Percentiles rank a stretch among this genome's conserved stretches.
Conservation (phyloP, 2,113 vertebrate genomes). For the Polypterus bichir region DNA sequence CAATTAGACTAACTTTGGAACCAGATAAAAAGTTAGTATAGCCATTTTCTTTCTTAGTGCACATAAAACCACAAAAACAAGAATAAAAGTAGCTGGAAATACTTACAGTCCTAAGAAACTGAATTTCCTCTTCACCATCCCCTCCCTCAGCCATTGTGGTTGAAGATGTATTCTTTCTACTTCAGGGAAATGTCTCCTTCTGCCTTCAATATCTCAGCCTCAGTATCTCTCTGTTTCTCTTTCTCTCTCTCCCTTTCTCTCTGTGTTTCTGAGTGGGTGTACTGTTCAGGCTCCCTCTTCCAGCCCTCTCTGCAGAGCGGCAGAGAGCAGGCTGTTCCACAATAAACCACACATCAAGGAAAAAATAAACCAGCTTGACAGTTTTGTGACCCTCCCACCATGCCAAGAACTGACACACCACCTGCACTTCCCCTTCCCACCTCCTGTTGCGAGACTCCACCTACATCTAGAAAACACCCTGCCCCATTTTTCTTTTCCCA, state of each 20-base stretch:
- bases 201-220: slow-evolving; percentile 7
- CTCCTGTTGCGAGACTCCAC: too few relatives aligned
- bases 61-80: too few relatives aligned
- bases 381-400: too few relatives aligned
- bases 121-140: slow-evolving; percentile 83
- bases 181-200: slow-evolving; percentile 36
- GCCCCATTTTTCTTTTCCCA: too few relatives aligned
- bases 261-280: slow-evolving; percentile 45
- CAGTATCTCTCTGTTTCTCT: slow-evolving; percentile 29
- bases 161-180: slow-evolving; percentile 36
- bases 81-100: slow-evolving; percentile 8
- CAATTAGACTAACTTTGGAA: too few relatives aligned
- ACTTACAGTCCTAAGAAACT: slow-evolving; percentile 84
- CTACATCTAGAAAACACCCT: too few relatives aligned
- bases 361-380: too few relatives aligned
- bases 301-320: slow-evolving; percentile 45
- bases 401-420: too few relatives aligned
- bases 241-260: slow-evolving; percentile 27
- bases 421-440: too few relatives aligned
- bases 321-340: slow-evolving; percentile 38
- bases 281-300: slow-evolving; percentile 49
- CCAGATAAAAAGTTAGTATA: too few relatives aligned
- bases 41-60: too few relatives aligned
- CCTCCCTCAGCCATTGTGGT: slow-evolving; percentile 77
- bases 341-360: too few relatives aligned